A percentile compares a stretch with the other conserved stretches of the same genome.
phyloP scores from a whole-genome alignment of 2,888 invertebrate genomes.

The Orthosia gracilis region DNA sequence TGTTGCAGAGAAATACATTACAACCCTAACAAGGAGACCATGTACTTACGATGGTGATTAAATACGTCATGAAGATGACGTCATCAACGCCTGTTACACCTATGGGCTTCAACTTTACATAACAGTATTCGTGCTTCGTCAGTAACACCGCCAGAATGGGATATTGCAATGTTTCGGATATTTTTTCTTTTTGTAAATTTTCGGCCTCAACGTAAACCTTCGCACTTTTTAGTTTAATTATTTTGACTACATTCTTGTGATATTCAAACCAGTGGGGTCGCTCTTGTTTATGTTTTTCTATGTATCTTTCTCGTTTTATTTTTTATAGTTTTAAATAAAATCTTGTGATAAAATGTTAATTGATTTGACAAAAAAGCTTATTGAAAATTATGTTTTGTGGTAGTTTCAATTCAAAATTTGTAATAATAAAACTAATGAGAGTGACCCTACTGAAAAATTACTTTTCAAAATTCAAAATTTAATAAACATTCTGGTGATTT shows the following conservation, averaged over 20 bases:
- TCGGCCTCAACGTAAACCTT: constrained; percentile 60
- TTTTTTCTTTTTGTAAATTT: constrained; percentile 55
- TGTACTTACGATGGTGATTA: constrained; percentile 84
- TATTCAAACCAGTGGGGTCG: constrained; percentile 54
- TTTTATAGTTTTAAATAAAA: constrained; percentile 24
- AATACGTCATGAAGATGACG: constrained; percentile 65
- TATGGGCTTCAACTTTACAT: constrained; percentile 77
- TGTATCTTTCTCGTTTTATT: constrained; percentile 22
- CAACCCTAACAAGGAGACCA: constrained; percentile 86
- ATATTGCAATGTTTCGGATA: constrained; percentile 81
- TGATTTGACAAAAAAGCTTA: constrained; percentile 23
- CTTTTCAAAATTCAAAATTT: constrained; percentile 64
- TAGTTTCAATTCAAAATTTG: constrained; percentile 22
- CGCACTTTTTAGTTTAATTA: constrained; percentile 49
- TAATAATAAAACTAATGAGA: constrained; percentile 41
- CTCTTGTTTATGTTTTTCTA: constrained; percentile 39
- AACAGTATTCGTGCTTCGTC: constrained; percentile 90
- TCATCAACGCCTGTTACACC: constrained; percentile 62
- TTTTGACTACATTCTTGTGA: constrained; percentile 65
- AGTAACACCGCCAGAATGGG: constrained; percentile 88
- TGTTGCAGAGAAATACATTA: constrained; percentile 89
- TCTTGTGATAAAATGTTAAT: constrained; percentile 50
- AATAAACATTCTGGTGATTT: constrained; percentile 87
- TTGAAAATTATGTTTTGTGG: constrained; percentile 26
- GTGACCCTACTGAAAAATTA: constrained; percentile 44